Base-by-base conservation (phyloP, 30 jellyfish, hydroid and myxozoan species). In the Hydractinia echinata region DNA sequence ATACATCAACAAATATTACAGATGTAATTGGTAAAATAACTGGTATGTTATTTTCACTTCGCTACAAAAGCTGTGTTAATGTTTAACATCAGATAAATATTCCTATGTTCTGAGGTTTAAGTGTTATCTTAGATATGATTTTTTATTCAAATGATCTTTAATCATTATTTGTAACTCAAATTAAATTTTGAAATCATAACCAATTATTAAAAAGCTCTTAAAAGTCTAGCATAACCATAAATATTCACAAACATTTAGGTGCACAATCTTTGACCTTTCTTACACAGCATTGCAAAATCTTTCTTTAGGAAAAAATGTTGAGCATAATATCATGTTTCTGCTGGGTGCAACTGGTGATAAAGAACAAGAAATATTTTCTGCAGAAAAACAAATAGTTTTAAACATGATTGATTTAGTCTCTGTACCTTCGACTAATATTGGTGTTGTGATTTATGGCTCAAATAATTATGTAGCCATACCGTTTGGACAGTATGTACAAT, bases 361-460 rank as follows among this genome's bases (percentile, higher is more conserved):
- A 5, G 49, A 76, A 19, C 55, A 84, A 7, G 61, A 20, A 54
- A 72, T 54, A 1, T 76, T 88, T 51, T 73, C 21, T 8, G 52
- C 67, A 48, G 82, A 89, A 71, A 84, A 77, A 30, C 66, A 56
- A 4, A 14, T 79, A 13, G 82, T 82, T 4, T 77, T 83, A 83
- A 58, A 64, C 5, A 54, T 80, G 21, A 61, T 83, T 4, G 85
- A 73, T 54, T 53, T 76, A n/a, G 69, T 83, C 15, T 74, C 85
- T 19, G 15, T 54, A 8, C n/a, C 83, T 64, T 79, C 70, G 10
- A 80, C 77, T 8, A 53, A 73, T n/a, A 79, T 79, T 61, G 90
- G 96, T 53, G 84, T 83, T 53, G 66, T 89, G 5, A 49, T 67
- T 6, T 89, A 77, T 62, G 95, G 83, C 14, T 5, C 7, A 10